Evolutionary conservation across 2,797 vertebrate genomes (phyloP), one percentile per base, ranked within the genome.

Genomic region (Spinus pinus): DNA sequence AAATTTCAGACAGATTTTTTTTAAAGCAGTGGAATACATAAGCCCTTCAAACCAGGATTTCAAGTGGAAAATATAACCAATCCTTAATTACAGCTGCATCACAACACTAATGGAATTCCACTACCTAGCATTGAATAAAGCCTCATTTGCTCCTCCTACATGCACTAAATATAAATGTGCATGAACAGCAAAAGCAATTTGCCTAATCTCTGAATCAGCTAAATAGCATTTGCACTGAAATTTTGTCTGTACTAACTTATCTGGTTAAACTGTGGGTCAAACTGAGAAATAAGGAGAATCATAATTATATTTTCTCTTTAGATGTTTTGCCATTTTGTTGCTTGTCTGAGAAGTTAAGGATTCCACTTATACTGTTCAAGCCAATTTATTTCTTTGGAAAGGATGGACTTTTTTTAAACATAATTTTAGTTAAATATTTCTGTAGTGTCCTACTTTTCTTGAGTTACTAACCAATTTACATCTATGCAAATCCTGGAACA

Each of bases 161-260:
- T 37, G 64, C 31, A 74, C 94, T 96, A 96, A 97, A 96, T 93
- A 96, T 92, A 96, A 96, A 97, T 84, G 79, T 97, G 89, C 94
- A 58, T 25, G 42, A 93, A 44, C 71, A 95, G 83, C 95, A 94
- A 88, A 93, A 88, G 66, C 77, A 87, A 60, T 96, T 95, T 90
- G 72, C 39, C 25, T 77, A 84, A 81, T 92, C 94, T 67, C 85
- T 82, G 81, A 75, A 94, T 96, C 90, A 88, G 75, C 94, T 93
- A 77, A 95, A 88, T 57, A 65, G 60, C 80, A 46, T 72, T 86
- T 95, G 49, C 51, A n/a, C 62, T 94, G 70, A 90, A 90, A 86
- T 30, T 65, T 25, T 70, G 73, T 80, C 60, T 86, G 42, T 75
- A 42, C 71, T 49, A 51, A 69, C 47, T 83, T 71, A 10, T 14